Evolutionary conservation across 2,113 vertebrate species (phyloP), one percentile per base, ranked within the genome.

Genomic region (Dasyprocta punctata): DNA sequence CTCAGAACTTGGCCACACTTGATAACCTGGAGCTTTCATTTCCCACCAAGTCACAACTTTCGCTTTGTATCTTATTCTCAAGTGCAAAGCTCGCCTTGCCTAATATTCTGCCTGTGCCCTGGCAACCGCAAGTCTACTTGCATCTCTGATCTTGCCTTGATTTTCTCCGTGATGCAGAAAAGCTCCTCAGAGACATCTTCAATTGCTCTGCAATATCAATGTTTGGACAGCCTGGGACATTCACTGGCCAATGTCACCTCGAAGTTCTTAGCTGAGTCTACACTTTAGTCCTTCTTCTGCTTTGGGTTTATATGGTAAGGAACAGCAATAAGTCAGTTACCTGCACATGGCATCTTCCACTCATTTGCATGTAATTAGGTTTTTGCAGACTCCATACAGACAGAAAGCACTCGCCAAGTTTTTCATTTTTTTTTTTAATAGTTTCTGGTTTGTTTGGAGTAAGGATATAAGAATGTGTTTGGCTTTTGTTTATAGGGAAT

Each of bases 1-100:
- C 61, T 92, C 83, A 71, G 80, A 95, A 84, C 88, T 83, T 93
- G 26, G 82, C 2, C 7, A 58, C 47, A 69, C 54, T 90, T 92
- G 16, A 19, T 38, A 44, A 77, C 54, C 8, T 33, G 77, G 52
- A 56, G 60, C 86, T 44, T 89, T 80, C 54, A 36, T 52, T 81
- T 93, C 33, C 85, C 71, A 92, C 41, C 58, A 63, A 22, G 20
- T 9, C 52, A 44, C 78, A 58, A 52, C 61, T 73, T 93, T 78
- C 16, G 8, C 73, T 93, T 63, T 24, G 22, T 44, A 78, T 84
- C 41, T 67, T 60, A 56, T 73, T 92, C 60, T 82, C 30, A 82
- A 88, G 24, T 80, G 38, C 92, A 56, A 85, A 2, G 5, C 12
- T 47, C 52, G 9, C 22, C 26, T 61, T 69, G 20, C 20, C n/a